Base-by-base conservation (phyloP, 30 jellyfish, hydroid and myxozoan genomes). In the Aurelia coerulea region DNA sequence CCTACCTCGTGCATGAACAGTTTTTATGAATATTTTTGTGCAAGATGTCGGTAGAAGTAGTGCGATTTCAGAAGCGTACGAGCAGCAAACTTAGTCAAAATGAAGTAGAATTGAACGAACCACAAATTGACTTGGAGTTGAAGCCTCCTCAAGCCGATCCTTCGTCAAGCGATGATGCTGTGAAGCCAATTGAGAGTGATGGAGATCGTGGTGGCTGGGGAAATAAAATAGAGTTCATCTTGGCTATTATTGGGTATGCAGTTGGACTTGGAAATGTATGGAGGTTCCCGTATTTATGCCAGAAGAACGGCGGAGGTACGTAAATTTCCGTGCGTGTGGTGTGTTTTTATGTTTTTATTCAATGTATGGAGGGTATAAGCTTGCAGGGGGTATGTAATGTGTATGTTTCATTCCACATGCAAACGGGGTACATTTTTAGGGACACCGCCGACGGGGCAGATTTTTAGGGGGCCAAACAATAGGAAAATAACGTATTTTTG, bases 231-330 rank as follows among this genome's bases (percentile, higher is more conserved):
- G 98, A 92, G 84, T 92, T 92, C 72, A 76, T 92, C 42, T 83
- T 92, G 9, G 98, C 98, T 31, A 92, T 92, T 78, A 67, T 92
- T 73, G 97, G 98, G 2, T 92, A 83, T 79, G 98, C 98, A 16
- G 98, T 92, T 82, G 98, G 98, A 2, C 97, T 92, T 65, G 98
- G 98, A 49, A 92, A 92, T 72, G 98, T 92, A 11, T 92, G 98
- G 98, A 81, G 98, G 65, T 92, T 92, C 65, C 98, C 98, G 9
- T 92, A 92, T 62, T 69, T 92, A 42, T 87, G 95, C 17, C 96
- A 92, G 50, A 92, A 92, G 70, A 92, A 92, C 74, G 98, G 98
- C 12, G 98, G 98, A 81, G 98, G 98, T 92, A 79, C 12, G 92
- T 17, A 23, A 15, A 8, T 23, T 17, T 19, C 37, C 12, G 16